Conservation (phyloP, 2,113 vertebrate genomes). For the Argyrosomus japonicus region DNA sequence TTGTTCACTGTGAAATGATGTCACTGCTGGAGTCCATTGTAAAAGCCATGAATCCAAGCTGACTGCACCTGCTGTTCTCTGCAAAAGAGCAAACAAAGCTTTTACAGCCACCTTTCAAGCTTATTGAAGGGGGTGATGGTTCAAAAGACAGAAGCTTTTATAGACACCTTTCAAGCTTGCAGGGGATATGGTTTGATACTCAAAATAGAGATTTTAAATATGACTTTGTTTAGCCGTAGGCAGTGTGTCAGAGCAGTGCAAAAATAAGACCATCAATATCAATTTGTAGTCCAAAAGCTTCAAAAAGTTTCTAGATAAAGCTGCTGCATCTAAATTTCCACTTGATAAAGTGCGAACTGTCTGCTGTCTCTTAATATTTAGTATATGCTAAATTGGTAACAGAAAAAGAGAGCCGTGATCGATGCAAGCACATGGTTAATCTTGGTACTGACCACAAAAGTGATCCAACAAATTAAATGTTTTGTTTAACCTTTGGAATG, state of each 20-base stretch:
- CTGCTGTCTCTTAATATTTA: neutral
- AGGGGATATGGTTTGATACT: neutral
- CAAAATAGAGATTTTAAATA: neutral
- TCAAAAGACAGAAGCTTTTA: neutral
- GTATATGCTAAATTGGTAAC: neutral
- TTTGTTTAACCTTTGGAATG: neutral
- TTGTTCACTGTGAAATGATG: neutral
- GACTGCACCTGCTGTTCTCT: conserved; percentile 4
- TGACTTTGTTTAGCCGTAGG: neutral
- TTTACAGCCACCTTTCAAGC: neutral
- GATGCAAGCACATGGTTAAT: neutral
- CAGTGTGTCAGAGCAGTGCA: neutral
- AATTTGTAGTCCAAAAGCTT: neutral
- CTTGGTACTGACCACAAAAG: neutral
- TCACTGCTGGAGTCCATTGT: neutral
- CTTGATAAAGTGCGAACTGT: neutral
- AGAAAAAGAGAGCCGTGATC: neutral
- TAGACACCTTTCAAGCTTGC: neutral
- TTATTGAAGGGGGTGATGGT: neutral
- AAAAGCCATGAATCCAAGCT: neutral
- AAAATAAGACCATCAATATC: neutral
- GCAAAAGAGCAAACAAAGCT: neutral
- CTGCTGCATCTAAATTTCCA: neutral
- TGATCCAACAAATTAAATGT: neutral
- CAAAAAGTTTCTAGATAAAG: neutral